Evolutionary conservation across 2,113 vertebrate species (phyloP).

Genomic region (Dasyurus viverrinus): DNA sequence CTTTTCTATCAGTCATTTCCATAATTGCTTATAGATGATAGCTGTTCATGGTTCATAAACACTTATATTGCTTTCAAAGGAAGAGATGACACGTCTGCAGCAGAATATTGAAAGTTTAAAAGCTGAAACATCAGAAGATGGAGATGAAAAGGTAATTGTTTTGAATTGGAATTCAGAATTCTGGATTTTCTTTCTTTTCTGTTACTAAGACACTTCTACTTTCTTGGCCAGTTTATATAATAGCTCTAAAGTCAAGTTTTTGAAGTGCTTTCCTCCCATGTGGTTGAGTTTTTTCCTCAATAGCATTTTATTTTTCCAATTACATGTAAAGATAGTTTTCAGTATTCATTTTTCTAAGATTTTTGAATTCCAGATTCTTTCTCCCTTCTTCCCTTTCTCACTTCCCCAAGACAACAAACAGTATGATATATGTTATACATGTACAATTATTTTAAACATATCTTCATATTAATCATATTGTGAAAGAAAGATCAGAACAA

Average conservation of each 20-base stretch:
- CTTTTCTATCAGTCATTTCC: background rate
- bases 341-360: too few species aligned
- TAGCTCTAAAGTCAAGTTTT: background rate
- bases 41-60: background rate
- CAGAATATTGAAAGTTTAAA: constrained; percentile 91
- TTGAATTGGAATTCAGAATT: background rate
- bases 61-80: constrained; percentile 82
- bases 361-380: too few species aligned
- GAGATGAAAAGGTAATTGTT: constrained; percentile 89
- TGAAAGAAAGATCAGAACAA: too few species aligned
- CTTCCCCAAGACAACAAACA: too few species aligned
- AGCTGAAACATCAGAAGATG: constrained; percentile 82
- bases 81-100: constrained; percentile 95
- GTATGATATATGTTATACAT: too few species aligned
- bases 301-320: too few species aligned
- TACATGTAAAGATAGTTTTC: too few species aligned
- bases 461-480: too few species aligned
- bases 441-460: too few species aligned
- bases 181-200: background rate
- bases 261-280: background rate
- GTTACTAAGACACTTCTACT: background rate
- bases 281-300: too few species aligned
- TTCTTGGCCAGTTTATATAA: background rate
- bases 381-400: too few species aligned
- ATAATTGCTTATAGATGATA: background rate